These are phyloP conservation scores for Rachycentron canadum DNA, from an alignment of 2,797 vertebrate genomes.

Conservation along the genomic window DNA sequence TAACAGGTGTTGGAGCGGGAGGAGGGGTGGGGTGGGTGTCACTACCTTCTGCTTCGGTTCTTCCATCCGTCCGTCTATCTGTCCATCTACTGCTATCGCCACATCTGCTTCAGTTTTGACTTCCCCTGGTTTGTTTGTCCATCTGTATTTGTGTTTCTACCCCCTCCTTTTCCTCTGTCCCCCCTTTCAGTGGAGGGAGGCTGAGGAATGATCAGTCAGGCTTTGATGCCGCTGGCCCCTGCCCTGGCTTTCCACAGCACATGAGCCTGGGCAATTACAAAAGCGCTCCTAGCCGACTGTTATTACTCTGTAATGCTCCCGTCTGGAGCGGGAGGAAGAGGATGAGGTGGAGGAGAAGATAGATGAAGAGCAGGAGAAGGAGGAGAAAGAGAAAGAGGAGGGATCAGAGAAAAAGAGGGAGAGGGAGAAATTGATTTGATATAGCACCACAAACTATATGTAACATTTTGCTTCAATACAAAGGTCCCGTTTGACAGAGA, in stretches of 20 bases:
- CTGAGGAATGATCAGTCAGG: slow-evolving; percentile 79
- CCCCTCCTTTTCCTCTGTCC: slow-evolving; percentile 47
- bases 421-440: slow-evolving; percentile 20
- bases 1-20: slow-evolving; percentile 76
- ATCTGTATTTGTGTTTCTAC: slow-evolving; percentile 81
- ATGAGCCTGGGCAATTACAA: slow-evolving; percentile 80
- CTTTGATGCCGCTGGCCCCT: slow-evolving; percentile 84
- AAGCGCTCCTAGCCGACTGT: slow-evolving; percentile 75
- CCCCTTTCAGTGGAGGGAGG: slow-evolving; percentile 64
- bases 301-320: slow-evolving; percentile 75
- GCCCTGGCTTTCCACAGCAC: slow-evolving; percentile 80
- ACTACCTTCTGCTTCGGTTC: slow-evolving; percentile 31
- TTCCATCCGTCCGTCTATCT: slow-evolving; percentile 62
- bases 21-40: slow-evolving; percentile 40
- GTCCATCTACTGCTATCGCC: slow-evolving; percentile 70
- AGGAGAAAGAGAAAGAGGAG: background rate
- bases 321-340: slow-evolving; percentile 65
- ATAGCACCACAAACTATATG: background rate
- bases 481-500: background rate
- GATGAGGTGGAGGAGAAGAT: slow-evolving; percentile 33
- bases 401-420: background rate
- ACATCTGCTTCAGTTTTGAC: slow-evolving; percentile 86
- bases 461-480: background rate
- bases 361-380: slow-evolving; percentile 26
- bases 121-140: slow-evolving; percentile 81